Conservation (phyloP, 1,140 invertebrate genomes). For the Sycobia sp. region DNA sequence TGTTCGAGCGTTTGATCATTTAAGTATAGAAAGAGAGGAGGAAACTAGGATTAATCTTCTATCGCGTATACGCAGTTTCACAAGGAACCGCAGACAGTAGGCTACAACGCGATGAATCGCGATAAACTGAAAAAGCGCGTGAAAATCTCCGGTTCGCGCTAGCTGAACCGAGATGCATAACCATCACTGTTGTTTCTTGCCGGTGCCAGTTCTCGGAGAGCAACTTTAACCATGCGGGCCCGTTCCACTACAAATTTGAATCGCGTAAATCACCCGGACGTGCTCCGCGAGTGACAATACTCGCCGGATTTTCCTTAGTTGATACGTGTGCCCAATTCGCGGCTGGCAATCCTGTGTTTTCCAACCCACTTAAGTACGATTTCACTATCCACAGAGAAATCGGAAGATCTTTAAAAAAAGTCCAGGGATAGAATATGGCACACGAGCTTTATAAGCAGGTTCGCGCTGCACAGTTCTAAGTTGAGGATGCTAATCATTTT, state of each 20-base stretch:
- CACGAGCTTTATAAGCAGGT: slow-evolving; percentile 22
- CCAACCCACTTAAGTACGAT: neutral
- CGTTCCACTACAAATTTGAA: slow-evolving; percentile 36
- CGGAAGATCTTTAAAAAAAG: neutral
- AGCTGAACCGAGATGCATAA: neutral
- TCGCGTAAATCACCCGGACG: slow-evolving; percentile 15
- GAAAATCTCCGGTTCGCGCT: neutral
- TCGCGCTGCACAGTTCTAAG: too few species aligned
- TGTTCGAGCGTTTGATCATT: neutral
- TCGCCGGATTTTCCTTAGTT: slow-evolving; percentile 20
- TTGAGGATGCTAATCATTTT: slow-evolving; percentile 32
- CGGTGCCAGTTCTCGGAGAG: neutral
- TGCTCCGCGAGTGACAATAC: slow-evolving; percentile 1
- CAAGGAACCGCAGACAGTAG: neutral
- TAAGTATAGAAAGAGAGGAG: neutral
- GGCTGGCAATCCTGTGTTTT: neutral
- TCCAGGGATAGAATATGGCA: neutral
- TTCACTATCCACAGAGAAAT: slow-evolving; percentile 7
- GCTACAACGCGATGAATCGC: neutral
- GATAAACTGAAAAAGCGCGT: neutral
- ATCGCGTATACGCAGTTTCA: neutral
- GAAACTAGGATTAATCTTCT: neutral
- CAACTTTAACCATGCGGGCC: slow-evolving; percentile 19
- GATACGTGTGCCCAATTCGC: neutral
- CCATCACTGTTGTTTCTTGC: neutral